Conservation (phyloP, 2,888 invertebrate genomes). For the Notodonta ziczac region DNA sequence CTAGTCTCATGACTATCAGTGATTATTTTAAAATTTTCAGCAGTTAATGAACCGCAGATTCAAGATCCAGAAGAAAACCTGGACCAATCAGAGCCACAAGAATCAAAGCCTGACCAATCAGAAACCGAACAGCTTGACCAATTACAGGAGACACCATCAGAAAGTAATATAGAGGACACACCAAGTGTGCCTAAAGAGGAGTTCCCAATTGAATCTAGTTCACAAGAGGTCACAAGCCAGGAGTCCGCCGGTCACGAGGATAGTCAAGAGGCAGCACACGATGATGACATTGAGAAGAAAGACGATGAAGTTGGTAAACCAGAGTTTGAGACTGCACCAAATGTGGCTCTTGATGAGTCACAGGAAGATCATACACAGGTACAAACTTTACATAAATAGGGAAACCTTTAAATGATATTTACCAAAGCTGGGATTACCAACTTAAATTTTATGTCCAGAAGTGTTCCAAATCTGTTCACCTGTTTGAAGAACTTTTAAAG, state of each 20-base stretch:
- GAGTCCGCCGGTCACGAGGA: constrained; percentile 37
- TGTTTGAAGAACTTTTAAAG: too few species aligned
- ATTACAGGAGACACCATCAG: constrained; percentile 13
- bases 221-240: constrained; percentile 36
- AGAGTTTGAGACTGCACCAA: constrained; percentile 82
- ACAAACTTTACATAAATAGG: neutral
- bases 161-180: constrained; percentile 21
- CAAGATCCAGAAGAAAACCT: neutral
- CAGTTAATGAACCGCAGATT: neutral
- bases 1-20: too few species aligned
- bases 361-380: constrained; percentile 80
- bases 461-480: too few species aligned
- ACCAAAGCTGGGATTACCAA: too few species aligned
- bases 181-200: constrained; percentile 38
- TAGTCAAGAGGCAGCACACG: constrained; percentile 20
- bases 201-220: constrained; percentile 32
- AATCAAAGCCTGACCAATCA: neutral
- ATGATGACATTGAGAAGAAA: constrained; percentile 42
- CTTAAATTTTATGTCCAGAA: too few species aligned
- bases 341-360: constrained; percentile 69
- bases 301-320: constrained; percentile 70
- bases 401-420: too few species aligned
- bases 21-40: too few species aligned
- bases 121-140: neutral
- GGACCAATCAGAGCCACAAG: neutral